Evolutionary conservation across 2,797 vertebrate genomes (phyloP), one percentile per base, ranked within the genome.

Genomic region (Morus bassanus): DNA sequence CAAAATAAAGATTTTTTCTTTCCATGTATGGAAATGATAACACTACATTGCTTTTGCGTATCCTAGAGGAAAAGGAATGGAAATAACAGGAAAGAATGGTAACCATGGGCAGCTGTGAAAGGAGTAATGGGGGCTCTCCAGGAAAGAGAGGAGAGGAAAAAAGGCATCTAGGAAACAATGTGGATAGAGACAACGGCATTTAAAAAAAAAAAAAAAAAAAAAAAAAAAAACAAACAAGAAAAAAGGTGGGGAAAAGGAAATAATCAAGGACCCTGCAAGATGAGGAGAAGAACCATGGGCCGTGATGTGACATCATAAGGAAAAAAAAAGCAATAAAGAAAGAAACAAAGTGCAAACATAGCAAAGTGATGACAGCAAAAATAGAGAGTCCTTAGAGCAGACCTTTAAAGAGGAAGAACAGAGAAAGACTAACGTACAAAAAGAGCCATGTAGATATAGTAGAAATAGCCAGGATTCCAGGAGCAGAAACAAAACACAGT

Each of bases 231-330:
- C 41, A 41, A 43, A 43, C 41, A 18, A 54, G 6, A 7, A 7
- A 28, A 25, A 5, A 3, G 2, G 4, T 11, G 15, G 3, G 4
- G 1, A 28, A 13, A 33, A 31, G 13, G 23, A 54, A 57, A 33
- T 37, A 51, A 76, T 61, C 33, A 68, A 82, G 33, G 31, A 45
- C 60, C 18, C n/a, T 72, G 22, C 10, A 31, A n/a, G 63, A 63
- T 27, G 21, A 65, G 43, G 14, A 82, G 24, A 65, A 80, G 33
- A 88, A 68, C 64, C 0, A 1, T 22, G 43, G 15, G 25, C 24
- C 27, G 13, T 31, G 24, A 28, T 61, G 16, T 51, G 87, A 43
- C 31, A 37, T n/a, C 24, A 13, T 21, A 67, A 83, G 14, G 43
- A 80, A 77, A 68, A 17, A 17, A 72, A 80, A 81, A 77, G 7